A percentile compares a stretch with the other conserved stretches of the same genome.
Conservation (phyloP, 2,888 invertebrate species). For the Eucera pruinosa region DNA sequence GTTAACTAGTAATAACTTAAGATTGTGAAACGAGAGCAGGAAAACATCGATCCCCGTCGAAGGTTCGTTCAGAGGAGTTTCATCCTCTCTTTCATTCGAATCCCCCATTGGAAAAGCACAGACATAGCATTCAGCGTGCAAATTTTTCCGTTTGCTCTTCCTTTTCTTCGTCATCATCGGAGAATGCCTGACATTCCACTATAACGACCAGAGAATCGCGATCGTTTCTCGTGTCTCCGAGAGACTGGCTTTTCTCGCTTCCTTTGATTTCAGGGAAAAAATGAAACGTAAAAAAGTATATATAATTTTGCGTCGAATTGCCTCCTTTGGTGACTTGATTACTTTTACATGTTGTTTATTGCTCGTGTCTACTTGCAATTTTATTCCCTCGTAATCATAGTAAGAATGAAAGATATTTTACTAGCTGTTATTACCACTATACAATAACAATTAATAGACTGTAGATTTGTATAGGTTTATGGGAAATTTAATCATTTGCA, state of each 20-base stretch:
- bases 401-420: neutral
- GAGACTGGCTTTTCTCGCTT: slow-evolving; percentile 15
- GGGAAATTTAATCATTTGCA: no score
- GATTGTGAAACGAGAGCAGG: slow-evolving; percentile 12
- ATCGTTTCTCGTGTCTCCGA: slow-evolving; percentile 23
- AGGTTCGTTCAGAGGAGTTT: slow-evolving; percentile 30
- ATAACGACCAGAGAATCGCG: slow-evolving; percentile 42
- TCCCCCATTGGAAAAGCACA: slow-evolving; percentile 56
- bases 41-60: slow-evolving; percentile 33
- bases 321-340: slow-evolving; percentile 39
- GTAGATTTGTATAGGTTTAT: no score
- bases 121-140: slow-evolving; percentile 52
- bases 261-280: slow-evolving; percentile 15
- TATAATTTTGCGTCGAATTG: slow-evolving; percentile 38
- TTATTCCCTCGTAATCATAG: slow-evolving; percentile 19
- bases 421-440: neutral
- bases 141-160: slow-evolving; percentile 49
- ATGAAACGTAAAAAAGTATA: slow-evolving; percentile 13
- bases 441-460: no score
- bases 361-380: slow-evolving; percentile 3
- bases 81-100: slow-evolving; percentile 37
- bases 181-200: slow-evolving; percentile 55
- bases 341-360: slow-evolving; percentile 11
- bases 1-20: slow-evolving; percentile 40
- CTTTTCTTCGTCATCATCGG: slow-evolving; percentile 58